Evolutionary conservation across 2,888 invertebrate genomes (phyloP), one percentile per base, ranked within the genome.

Genomic region (Philhelius pedissequus): DNA sequence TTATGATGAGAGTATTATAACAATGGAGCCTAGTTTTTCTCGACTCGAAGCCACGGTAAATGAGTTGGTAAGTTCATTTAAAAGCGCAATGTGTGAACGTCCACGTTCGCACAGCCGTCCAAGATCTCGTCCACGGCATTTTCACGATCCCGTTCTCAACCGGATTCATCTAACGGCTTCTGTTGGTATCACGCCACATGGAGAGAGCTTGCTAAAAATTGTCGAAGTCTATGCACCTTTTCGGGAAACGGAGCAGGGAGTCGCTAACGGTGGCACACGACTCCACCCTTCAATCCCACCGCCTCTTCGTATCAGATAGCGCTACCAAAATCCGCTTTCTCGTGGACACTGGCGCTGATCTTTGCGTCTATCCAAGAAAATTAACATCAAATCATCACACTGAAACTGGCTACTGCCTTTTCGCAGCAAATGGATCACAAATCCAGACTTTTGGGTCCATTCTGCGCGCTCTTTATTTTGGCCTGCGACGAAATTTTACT

Each of bases 381-480:
- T 2, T 35, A 2, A 58, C 56, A 13, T n/a, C 13, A 40, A 22
- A 25, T 58, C 38, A 18, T 70, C n/a, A 30, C 18, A 7, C 20
- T 35, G 35, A 62, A 48, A 58, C 11, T 2, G 4, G 30, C 48
- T 66, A 58, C 8, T 6, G 32, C 20, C 48, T 71, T 11, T 48
- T 40, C n/a, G 73, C 73, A 25, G 79, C 64, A 9, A 79, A 79
- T 25, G 58, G 69, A 35, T 66, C 80, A 0, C 69, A 60, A 20
- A 45, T 86, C 18, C 78, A 86, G 15, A 64, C 64, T 2, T 78
- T 60, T n/a, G n/a, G n/a, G n/a, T n/a, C n/a, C n/a, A n/a, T n/a
- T n/a, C n/a, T n/a, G n/a, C n/a, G n/a, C n/a, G 43, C 40, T n/a
- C 54, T 69, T 8, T n/a, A 68, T 35, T 30, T 76, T 3, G 60